A percentile compares a stretch with the other conserved stretches of the same genome.
Conservation (phyloP, 2,113 vertebrate genomes). For the Gopherus evgoodei region DNA sequence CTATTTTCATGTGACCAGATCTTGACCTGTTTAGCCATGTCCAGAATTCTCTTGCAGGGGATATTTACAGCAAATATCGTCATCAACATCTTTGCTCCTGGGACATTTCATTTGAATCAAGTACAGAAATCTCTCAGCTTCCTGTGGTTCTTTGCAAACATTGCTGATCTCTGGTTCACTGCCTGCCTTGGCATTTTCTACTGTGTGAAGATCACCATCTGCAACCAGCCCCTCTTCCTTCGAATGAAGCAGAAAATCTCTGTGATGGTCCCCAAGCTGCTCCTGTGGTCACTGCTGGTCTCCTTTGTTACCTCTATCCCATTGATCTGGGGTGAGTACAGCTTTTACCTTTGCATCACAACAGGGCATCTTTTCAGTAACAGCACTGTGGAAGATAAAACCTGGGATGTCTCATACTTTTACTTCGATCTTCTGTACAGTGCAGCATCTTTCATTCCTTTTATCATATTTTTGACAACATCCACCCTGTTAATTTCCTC, state of each 20-base stretch:
- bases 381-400: neutral
- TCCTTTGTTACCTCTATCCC: neutral
- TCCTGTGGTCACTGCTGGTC: neutral
- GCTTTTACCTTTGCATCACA: neutral
- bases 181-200: slow-evolving; percentile 21
- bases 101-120: neutral
- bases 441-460: neutral
- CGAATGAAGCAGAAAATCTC: slow-evolving; percentile 21
- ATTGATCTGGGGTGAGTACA: neutral
- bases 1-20: neutral
- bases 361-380: neutral
- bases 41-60: slow-evolving; percentile 2
- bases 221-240: neutral
- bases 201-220: neutral
- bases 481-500: slow-evolving; percentile 12
- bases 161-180: neutral
- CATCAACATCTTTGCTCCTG: too few relatives aligned
- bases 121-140: neutral
- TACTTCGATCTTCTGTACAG: neutral
- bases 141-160: slow-evolving; percentile 34
- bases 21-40: slow-evolving; percentile 21
- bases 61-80: neutral
- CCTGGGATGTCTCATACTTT: neutral
- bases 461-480: slow-evolving; percentile 26
- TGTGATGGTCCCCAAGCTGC: neutral